Conservation (phyloP, 23 tunicate genomes). For the Halocynthia roretzi region DNA sequence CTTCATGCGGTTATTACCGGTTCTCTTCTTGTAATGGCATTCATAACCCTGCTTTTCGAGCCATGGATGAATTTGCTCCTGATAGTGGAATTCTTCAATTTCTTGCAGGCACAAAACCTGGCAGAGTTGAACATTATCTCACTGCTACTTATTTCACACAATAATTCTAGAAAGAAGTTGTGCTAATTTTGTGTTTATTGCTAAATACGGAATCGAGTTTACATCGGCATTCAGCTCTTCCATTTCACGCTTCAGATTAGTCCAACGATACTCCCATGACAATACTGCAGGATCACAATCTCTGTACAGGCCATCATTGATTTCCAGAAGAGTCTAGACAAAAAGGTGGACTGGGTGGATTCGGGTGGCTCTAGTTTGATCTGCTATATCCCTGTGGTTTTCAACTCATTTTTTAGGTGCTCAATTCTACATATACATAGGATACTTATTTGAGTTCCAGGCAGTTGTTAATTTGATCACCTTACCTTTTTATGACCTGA, state of each 20-base stretch:
- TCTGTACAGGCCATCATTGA: constrained; percentile 33
- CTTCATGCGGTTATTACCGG: constrained; percentile 39
- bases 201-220: background rate
- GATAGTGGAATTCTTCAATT: constrained; percentile 54
- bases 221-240: constrained; percentile 53
- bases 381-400: no score
- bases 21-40: constrained; percentile 45
- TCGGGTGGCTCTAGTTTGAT: no score
- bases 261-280: constrained; percentile 70
- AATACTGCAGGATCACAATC: constrained; percentile 42
- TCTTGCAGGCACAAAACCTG: constrained; percentile 79
- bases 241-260: constrained; percentile 44
- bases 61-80: constrained; percentile 31
- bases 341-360: no score
- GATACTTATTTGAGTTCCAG: no score
- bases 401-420: no score
- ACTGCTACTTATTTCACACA: background rate
- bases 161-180: no score
- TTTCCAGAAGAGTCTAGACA: constrained; percentile 38
- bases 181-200: no score
- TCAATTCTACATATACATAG: no score
- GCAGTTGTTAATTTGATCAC: no score
- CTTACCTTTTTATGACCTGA: no score
- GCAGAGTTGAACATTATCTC: background rate
- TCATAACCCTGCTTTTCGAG: constrained; percentile 29